Base-by-base conservation (phyloP, 2,888 invertebrate genomes). In the Acleris cristana region DNA sequence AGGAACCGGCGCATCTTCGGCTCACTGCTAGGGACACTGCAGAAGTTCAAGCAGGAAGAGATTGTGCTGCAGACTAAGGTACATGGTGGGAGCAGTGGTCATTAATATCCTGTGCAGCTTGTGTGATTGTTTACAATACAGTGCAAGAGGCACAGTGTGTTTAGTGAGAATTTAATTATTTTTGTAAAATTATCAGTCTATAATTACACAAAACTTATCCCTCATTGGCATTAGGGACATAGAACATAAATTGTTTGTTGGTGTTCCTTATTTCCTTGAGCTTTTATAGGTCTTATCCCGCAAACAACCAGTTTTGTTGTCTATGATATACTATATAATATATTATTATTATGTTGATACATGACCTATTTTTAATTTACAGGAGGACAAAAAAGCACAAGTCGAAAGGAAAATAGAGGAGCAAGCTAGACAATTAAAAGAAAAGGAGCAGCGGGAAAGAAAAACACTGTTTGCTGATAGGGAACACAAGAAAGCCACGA, bases 1-100 rank as follows among this genome's bases (percentile, higher is more conserved):
- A 94, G 99, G 73, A 99, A 99, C 88, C 94, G 97, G 71, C 95
- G 99, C 66, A 99, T 99, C 96, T 99, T 99, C 92, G 99, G 99
- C 10, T 96, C 98, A 21, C 92, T 99, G 53, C 89, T 99, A 63
- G 99, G 99, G 5, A 99, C 99, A 16, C 88, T 99, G 75, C 98
- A 98, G 83, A 98, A 97, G 86, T 99, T 99, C 85, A 96, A 98
- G 79, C 97, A 97, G 81, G 99, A 99, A 82, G 98, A 99, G 89
- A 97, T 97, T 65, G 96, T 96, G 64, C 90, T 97, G 73, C 97
- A 98, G 86, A 96, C 96, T 77, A 97, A 96, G 93, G 92, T 90
- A 48, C 19, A 40, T 14, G 16, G 6, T 53, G 34, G 48, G 6
- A n/a, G 16, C 48, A 34, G 34, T 34, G 34, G 34, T 10, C 10